A percentile compares a stretch with the other conserved stretches of the same genome.
Conservation (phyloP, 2,888 invertebrate species). For the Tinea trinotella region DNA sequence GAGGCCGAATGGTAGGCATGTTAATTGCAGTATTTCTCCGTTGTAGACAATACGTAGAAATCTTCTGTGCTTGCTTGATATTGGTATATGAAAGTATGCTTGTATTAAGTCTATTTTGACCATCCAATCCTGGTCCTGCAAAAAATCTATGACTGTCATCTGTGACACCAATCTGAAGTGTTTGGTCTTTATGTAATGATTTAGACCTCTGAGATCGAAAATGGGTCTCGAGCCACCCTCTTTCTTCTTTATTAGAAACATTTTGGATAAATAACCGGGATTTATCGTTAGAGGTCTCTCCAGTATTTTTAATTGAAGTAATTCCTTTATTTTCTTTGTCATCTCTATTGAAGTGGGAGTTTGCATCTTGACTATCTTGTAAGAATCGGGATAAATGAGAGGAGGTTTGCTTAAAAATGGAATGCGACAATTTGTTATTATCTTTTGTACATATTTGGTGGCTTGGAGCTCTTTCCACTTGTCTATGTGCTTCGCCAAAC, state of each 20-base stretch:
- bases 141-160: conserved; percentile 22
- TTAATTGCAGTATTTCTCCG: conserved; percentile 15
- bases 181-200: conserved; percentile 22
- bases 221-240: conserved; percentile 26
- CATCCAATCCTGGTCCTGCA: conserved; percentile 23
- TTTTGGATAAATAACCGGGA: conserved; percentile 22
- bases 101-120: conserved; percentile 22
- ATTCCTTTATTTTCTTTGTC: background rate
- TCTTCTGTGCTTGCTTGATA: conserved; percentile 14
- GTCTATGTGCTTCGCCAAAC: too few relatives aligned
- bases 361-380: background rate
- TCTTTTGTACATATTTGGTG: too few relatives aligned
- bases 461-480: too few relatives aligned
- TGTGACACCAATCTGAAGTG: conserved; percentile 25
- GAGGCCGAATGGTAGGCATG: conserved; percentile 20
- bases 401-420: too few relatives aligned
- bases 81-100: conserved; percentile 22
- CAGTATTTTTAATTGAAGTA: background rate
- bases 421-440: too few relatives aligned
- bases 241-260: conserved; percentile 26
- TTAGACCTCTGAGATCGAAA: conserved; percentile 26
- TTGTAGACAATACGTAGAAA: conserved; percentile 20
- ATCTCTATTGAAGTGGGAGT: background rate
- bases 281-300: too few relatives aligned
- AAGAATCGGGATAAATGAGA: too few relatives aligned